Evolutionary conservation across 2,113 vertebrate species (phyloP), one percentile per base, ranked within the genome.

Genomic region (Pipra filicauda): DNA sequence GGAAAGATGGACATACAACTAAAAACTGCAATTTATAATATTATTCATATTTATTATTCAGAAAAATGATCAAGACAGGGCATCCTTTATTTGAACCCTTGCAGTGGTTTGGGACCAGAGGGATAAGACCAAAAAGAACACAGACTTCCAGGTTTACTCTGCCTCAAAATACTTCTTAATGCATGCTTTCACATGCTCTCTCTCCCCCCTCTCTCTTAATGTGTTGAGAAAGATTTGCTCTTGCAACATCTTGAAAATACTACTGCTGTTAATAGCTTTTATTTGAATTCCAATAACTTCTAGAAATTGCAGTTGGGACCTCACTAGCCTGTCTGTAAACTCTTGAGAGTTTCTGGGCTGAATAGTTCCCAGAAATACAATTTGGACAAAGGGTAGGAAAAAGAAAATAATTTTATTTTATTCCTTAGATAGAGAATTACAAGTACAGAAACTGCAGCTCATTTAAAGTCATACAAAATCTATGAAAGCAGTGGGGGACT

Each of bases 311-410:
- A 67, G 28, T 80, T 81, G 69, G 6, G 43, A 70, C n/a, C 73
- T 15, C 73, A 41, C n/a, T 77, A 44, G 59, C 58, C 54, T 73
- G 46, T 80, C 37, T 54, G 31, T 85, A 89, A 78, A 77, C 69
- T 61, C 54, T 41, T 1, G 12, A 94, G 89, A 58, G n/a, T 54
- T 83, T 70, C 49, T 70, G 69, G 43, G n/a, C 49, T 41, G 69
- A 95, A 49, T 72, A 54, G 67, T 88, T 96, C 49, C 64, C 89
- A 89, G 62, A 94, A 92, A 73, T 86, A 54, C 9, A 69, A 37
- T 82, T 69, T 91, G 67, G 55, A 81, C 61, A 74, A 85, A 62
- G 77, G 28, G 39, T 54, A 69, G 59, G 55, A 80, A 80, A 82
- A 82, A 66, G 2, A 41, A 89, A 91, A 69, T 80, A 37, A 77